Base-by-base conservation (phyloP, 2,888 invertebrate species). In the Embidobia sp. region DNA sequence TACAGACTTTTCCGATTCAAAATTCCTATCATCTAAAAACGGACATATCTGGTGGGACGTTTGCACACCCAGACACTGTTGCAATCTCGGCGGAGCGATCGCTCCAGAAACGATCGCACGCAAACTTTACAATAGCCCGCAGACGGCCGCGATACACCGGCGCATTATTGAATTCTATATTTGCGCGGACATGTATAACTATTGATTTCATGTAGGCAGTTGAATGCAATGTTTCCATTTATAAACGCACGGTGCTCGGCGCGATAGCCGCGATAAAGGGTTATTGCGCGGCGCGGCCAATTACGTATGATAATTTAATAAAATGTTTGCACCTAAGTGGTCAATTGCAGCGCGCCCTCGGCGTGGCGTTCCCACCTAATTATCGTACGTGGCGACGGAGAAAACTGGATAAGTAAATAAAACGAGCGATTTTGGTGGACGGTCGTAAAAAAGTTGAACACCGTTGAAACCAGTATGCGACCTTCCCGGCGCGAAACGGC, bases 231-330 rank as follows among this genome's bases (percentile, higher is more conserved):
- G 61, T 61, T 48, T 61, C 63, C 66, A 64, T 69, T 64, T 63
- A 69, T 69, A 69, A 69, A 42, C 63, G 35, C 11, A 2, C 26
- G 33, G 13, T 49, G 33, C 42, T 49, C 40, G 64, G 44, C 55
- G 33, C 64, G 57, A 48, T 69, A 69, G 33, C 2, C 31, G 48
- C 63, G 72, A 67, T 75, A 67, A 75, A 67, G 67, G 75, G 75
- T 67, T 75, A 75, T 75, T 67, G 66, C 55, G 46, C 29, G 16
- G 46, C 22, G 10, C 63, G 42, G 48, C 46, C 64, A 63, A 75
- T 75, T 75, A 75, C 53, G 49, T 48, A 67, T 67, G 75, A 66
- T 67, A 75, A 67, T 67, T 75, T 53, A 61, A 67, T 67, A 55
- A 75, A 75, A 75, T 40, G 66, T 44, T 61, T 59, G 26, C 74